phyloP scores from a whole-genome alignment of 2,797 vertebrate species.

The Pitangus sulphuratus region DNA sequence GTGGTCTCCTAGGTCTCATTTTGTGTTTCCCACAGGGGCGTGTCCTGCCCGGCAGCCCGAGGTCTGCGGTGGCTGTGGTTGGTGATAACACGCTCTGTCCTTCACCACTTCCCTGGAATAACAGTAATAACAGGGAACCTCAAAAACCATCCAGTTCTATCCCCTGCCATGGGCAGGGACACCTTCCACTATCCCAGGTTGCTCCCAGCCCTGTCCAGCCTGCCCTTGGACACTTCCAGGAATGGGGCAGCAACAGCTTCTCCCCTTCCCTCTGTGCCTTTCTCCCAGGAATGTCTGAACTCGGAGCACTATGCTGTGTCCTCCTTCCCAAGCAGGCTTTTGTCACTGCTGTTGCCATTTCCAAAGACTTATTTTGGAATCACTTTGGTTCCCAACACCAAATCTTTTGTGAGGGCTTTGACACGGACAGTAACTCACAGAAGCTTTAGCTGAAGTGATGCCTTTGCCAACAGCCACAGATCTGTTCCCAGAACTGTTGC shows the following conservation, averaged over 20 bases:
- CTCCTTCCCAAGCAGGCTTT: background rate
- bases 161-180: background rate
- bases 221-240: background rate
- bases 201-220: background rate
- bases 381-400: background rate
- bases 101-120: fast-evolving
- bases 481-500: background rate
- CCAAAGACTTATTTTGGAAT: background rate
- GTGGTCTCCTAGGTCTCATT: background rate
- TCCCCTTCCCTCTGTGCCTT: background rate
- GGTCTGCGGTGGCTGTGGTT: background rate
- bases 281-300: background rate
- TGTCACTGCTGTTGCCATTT: background rate
- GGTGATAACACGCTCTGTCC: fast-evolving
- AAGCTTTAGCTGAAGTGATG: background rate
- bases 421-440: background rate
- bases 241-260: background rate
- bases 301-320: background rate
- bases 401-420: background rate
- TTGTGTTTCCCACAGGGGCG: fast-evolving
- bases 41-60: background rate
- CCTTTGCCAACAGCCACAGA: background rate
- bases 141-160: background rate
- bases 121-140: no score
- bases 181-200: background rate